A percentile compares a stretch with the other conserved stretches of the same genome.
Conservation (phyloP, 2,113 vertebrate genomes). For the Poeciliopsis retropinna region DNA sequence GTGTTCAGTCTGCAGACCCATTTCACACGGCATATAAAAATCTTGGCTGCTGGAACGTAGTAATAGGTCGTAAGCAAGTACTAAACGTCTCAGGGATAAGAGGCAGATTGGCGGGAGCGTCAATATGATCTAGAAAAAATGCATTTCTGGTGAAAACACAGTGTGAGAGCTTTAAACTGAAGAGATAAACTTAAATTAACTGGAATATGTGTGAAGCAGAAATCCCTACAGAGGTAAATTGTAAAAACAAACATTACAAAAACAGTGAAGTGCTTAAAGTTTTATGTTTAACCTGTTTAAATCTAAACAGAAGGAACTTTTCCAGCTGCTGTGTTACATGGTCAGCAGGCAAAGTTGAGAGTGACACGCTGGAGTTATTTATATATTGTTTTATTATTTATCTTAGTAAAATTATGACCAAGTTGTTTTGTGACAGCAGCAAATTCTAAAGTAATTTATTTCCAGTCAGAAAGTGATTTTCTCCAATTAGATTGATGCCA, state of each 20-base stretch:
- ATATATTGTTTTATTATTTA: too few species aligned
- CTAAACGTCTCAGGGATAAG: slow-evolving; percentile 38
- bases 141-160: neutral
- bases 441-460: too few species aligned
- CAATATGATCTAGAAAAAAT: slow-evolving; percentile 10
- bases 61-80: slow-evolving; percentile 33
- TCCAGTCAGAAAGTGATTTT: too few species aligned
- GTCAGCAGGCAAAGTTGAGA: neutral
- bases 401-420: too few species aligned
- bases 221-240: neutral
- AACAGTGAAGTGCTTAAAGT: neutral
- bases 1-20: slow-evolving; percentile 49
- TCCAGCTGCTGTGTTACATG: neutral
- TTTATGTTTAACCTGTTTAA: neutral
- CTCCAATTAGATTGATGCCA: too few species aligned
- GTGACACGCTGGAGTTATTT: too few species aligned
- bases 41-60: slow-evolving; percentile 30
- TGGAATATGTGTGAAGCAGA: neutral
- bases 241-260: neutral
- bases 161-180: neutral
- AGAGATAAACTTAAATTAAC: neutral
- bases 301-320: neutral
- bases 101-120: slow-evolving; percentile 13
- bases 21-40: slow-evolving; percentile 56
- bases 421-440: too few species aligned